Conservation (phyloP, 30 jellyfish, hydroid and myxozoan species). For the Aurelia aurita region DNA sequence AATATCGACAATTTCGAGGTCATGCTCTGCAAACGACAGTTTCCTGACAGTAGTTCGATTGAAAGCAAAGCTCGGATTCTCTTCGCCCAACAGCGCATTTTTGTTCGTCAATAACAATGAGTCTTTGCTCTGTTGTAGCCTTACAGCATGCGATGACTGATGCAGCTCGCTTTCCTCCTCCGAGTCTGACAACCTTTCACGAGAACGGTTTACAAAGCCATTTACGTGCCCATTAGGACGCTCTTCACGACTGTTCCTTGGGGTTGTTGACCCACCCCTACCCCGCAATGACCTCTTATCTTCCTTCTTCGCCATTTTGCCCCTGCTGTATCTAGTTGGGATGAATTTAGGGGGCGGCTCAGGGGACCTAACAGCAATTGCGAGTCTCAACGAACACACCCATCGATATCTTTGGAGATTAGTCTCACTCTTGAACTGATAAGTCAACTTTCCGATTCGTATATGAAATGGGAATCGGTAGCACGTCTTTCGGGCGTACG, state of each 20-base stretch:
- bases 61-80: not conserved
- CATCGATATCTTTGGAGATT: conserved; percentile 96
- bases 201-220: conserved; percentile 43
- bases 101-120: conserved; percentile 48
- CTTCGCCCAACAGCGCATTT: conserved; percentile 39
- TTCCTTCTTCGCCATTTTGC: conserved; percentile 53
- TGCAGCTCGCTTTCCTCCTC: conserved; percentile 60
- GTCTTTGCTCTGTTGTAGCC: conserved; percentile 53
- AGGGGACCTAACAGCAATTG: conserved; percentile 88
- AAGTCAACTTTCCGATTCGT: conserved; percentile 72
- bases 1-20: conserved; percentile 55
- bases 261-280: not conserved
- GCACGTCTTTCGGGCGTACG: conserved; percentile 76
- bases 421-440: conserved; percentile 92
- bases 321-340: conserved; percentile 72
- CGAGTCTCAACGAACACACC: conserved; percentile 91
- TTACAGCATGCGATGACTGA: conserved; percentile 65
- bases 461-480: conserved; percentile 95
- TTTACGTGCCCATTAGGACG: conserved; percentile 27
- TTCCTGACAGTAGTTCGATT: conserved; percentile 7
- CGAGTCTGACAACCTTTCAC: conserved; percentile 17
- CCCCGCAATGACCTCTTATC: conserved; percentile 30
- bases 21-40: conserved; percentile 40
- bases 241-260: conserved; percentile 1
- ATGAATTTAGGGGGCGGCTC: conserved; percentile 89